Evolutionary conservation across 2,888 invertebrate genomes (phyloP).

Genomic region (Camponotus fellah): DNA sequence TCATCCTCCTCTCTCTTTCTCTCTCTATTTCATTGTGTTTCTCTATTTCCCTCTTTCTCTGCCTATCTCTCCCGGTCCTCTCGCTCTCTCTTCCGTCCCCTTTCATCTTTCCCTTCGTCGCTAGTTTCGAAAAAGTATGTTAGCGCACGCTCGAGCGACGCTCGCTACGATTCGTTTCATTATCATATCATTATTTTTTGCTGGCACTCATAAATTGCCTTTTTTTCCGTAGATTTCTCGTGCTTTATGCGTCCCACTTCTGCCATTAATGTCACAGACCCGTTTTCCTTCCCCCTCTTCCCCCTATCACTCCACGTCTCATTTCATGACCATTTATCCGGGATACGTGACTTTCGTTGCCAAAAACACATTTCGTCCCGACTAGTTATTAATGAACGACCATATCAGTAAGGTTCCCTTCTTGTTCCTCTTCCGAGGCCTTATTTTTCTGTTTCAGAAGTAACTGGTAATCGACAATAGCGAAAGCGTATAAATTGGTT

Average conservation of each 20-base stretch:
- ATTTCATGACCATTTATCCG: constrained; percentile 78
- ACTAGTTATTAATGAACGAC: constrained; percentile 82
- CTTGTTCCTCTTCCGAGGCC: constrained; percentile 24
- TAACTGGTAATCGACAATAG: constrained; percentile 35
- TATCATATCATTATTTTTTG: constrained; percentile 84
- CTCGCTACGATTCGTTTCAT: constrained; percentile 80
- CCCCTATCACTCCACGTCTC: constrained; percentile 47
- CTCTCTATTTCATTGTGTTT: constrained; percentile 47
- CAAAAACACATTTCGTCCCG: constrained; percentile 78
- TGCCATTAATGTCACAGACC: constrained; percentile 82
- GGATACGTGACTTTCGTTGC: constrained; percentile 82
- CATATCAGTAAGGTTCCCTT: constrained; percentile 51
- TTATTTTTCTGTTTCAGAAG: constrained; percentile 60
- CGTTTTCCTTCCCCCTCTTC: constrained; percentile 49
- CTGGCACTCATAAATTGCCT: constrained; percentile 81
- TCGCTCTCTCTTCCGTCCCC: constrained; percentile 8
- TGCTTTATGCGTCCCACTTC: constrained; percentile 84
- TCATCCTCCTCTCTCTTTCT: constrained; percentile 31
- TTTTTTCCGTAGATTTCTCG: constrained; percentile 80
- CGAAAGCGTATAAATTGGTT: constrained; percentile 42
- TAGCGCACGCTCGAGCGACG: constrained; percentile 66
- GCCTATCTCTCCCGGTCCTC: constrained; percentile 35
- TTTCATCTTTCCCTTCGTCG: constrained; percentile 64
- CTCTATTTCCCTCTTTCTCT: constrained; percentile 46
- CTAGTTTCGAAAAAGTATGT: constrained; percentile 80